These are phyloP conservation scores for Sprattus sprattus DNA, from an alignment of 2,113 vertebrate genomes.

Conservation along the genomic window DNA sequence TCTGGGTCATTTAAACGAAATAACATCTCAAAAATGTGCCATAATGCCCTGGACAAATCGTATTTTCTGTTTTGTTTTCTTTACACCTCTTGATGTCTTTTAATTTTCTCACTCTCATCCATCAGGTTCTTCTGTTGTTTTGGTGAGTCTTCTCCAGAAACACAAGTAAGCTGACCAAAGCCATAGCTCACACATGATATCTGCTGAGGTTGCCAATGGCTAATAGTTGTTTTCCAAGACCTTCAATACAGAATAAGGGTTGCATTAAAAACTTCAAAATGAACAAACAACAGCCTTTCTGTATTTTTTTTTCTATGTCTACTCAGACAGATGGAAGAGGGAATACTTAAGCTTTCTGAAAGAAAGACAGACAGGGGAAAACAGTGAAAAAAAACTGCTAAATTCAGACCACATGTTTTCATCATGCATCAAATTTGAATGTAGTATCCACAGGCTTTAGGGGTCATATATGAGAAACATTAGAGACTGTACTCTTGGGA, in stretches of 20 bases:
- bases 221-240: not conserved
- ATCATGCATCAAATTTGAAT: slow-evolving; percentile 50
- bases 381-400: slow-evolving; percentile 63
- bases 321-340: slow-evolving; percentile 47
- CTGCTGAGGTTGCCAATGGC: not conserved
- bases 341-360: slow-evolving; percentile 54
- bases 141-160: slow-evolving; percentile 41
- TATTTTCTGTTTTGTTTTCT: not conserved
- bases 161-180: slow-evolving; percentile 60
- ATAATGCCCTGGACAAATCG: not conserved
- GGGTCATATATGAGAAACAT: not conserved
- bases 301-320: slow-evolving; percentile 7
- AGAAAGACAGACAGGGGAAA: slow-evolving; percentile 25
- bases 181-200: slow-evolving; percentile 46
- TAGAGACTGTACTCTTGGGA: not conserved
- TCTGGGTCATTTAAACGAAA: not conserved
- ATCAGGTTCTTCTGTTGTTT: slow-evolving; percentile 26
- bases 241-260: not conserved
- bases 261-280: slow-evolving; percentile 20
- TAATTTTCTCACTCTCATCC: not conserved
- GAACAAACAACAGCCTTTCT: not conserved
- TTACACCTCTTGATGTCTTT: not conserved
- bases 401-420: slow-evolving; percentile 70
- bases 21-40: not conserved
- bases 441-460: slow-evolving; percentile 56